Percentiles rank a stretch among this genome's conserved stretches.
phyloP scores from a whole-genome alignment of 2,888 invertebrate species.

The Nysson spinosus region DNA sequence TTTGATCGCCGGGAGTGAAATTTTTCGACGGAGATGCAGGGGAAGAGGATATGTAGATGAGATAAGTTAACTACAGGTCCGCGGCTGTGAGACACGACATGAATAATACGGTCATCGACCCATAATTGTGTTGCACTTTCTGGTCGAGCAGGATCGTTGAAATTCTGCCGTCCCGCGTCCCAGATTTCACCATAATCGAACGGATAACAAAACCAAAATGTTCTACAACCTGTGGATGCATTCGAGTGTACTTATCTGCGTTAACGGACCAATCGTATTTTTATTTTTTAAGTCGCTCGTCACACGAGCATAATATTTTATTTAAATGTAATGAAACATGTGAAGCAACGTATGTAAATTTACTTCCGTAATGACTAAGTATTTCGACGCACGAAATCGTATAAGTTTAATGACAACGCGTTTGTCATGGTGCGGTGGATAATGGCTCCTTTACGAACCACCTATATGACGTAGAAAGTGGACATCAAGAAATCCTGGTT shows the following conservation, averaged over 20 bases:
- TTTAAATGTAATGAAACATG: too few relatives aligned
- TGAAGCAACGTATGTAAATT: too few relatives aligned
- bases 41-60: slow-evolving; percentile 67
- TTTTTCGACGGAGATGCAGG: slow-evolving; percentile 47
- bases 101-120: slow-evolving; percentile 69
- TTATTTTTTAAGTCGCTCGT: too few relatives aligned
- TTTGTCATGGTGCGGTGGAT: slow-evolving; percentile 4
- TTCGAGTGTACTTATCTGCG: not conserved
- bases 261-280: too few relatives aligned
- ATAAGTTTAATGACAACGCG: slow-evolving; percentile 20
- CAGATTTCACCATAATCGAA: slow-evolving; percentile 56
- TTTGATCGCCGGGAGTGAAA: slow-evolving; percentile 48
- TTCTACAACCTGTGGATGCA: slow-evolving; percentile 16
- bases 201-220: slow-evolving; percentile 39
- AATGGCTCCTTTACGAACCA: slow-evolving; percentile 11
- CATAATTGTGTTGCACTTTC: slow-evolving; percentile 68
- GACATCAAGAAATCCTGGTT: slow-evolving; percentile 30
- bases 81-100: slow-evolving; percentile 62
- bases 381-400: not conserved
- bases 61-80: slow-evolving; percentile 68
- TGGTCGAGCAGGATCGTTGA: slow-evolving; percentile 63
- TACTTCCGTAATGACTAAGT: too few relatives aligned
- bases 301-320: too few relatives aligned
- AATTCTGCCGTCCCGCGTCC: slow-evolving; percentile 55
- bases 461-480: slow-evolving; percentile 14